Conservation (phyloP, 2,113 vertebrate genomes). For the Pantherophis guttatus region DNA sequence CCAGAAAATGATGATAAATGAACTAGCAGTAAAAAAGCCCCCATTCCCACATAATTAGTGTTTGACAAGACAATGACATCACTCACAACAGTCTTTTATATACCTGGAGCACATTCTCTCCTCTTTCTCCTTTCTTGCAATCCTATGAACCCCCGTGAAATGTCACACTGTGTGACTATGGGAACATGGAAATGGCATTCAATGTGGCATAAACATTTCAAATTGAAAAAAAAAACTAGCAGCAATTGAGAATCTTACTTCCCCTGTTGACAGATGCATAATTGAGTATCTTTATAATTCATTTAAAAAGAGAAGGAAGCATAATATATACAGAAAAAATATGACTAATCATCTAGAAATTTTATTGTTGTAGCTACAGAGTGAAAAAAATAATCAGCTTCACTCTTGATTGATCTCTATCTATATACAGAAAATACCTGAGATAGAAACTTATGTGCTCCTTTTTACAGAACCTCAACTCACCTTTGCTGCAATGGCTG, state of each 20-base stretch:
- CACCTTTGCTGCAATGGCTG: constrained; percentile 97
- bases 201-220: not conserved
- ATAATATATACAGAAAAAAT: not conserved
- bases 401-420: constrained; percentile 9
- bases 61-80: not conserved
- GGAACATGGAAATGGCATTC: not conserved
- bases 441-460: constrained; percentile 36
- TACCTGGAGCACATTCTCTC: not conserved
- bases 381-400: not conserved
- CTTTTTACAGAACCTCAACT: constrained; percentile 39
- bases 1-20: not conserved
- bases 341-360: not conserved
- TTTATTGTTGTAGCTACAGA: not conserved
- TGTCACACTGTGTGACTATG: not conserved
- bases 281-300: not conserved
- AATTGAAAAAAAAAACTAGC: not conserved
- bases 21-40: constrained; percentile 3
- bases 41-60: not conserved
- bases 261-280: not conserved
- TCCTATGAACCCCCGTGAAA: not conserved
- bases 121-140: not conserved
- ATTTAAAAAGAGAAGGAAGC: not conserved
- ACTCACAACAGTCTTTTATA: not conserved
- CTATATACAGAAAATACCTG: constrained; percentile 38
- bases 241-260: not conserved